phyloP scores from a whole-genome alignment of 2,113 vertebrate species.

The Psilopogon haemacephalus region DNA sequence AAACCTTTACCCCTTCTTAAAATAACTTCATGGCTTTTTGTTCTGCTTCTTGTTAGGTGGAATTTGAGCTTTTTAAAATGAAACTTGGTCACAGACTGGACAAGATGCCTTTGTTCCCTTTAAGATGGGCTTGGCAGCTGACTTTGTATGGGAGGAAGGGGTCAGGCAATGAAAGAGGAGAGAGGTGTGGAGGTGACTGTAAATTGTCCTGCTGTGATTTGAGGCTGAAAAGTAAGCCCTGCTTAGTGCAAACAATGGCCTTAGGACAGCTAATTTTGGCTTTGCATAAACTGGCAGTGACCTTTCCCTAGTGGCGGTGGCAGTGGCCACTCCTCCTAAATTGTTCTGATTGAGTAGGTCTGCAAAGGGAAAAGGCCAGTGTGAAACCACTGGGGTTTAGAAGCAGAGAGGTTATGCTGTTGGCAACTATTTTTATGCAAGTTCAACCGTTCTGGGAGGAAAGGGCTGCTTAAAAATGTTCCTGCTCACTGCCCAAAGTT shows the following conservation, averaged over 20 bases:
- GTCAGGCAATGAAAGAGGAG: slow-evolving; percentile 29
- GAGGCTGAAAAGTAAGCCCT: slow-evolving; percentile 16
- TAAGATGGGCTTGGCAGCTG: slow-evolving; percentile 43
- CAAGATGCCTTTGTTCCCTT: slow-evolving; percentile 38
- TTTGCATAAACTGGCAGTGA: slow-evolving; percentile 15
- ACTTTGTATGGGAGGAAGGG: slow-evolving; percentile 14
- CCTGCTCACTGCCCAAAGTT: not conserved
- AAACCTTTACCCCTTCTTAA: not conserved
- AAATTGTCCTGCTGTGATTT: slow-evolving; percentile 23
- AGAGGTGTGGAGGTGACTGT: slow-evolving; percentile 36
- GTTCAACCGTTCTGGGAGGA: not conserved
- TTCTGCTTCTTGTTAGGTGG: slow-evolving; percentile 8
- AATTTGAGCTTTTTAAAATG: slow-evolving; percentile 48
- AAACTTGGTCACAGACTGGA: not conserved
- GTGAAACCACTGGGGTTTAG: not conserved
- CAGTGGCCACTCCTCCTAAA: slow-evolving; percentile 7
- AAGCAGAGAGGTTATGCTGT: not conserved
- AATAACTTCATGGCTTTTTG: slow-evolving; percentile 37
- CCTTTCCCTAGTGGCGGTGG: not conserved
- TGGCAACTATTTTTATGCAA: not conserved
- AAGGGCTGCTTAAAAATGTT: not conserved
- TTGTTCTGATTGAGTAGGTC: not conserved
- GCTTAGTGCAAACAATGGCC: not conserved
- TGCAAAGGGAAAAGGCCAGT: not conserved
- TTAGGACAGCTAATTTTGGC: not conserved